Evolutionary conservation across 2,797 vertebrate species (phyloP).

Genomic region (Acridotheres tristis): DNA sequence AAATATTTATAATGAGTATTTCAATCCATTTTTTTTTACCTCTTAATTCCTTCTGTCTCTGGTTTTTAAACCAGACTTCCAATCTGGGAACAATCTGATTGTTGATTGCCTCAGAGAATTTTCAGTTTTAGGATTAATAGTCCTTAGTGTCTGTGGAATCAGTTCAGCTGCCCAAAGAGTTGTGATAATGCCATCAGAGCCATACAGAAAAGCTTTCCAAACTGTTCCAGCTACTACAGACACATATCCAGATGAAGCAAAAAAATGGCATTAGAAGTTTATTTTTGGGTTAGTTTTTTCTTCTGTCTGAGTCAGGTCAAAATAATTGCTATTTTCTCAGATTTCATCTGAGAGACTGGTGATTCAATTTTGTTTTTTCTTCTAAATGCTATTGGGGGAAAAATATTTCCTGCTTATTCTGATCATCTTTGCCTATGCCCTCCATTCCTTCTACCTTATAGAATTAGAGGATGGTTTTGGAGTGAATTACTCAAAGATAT

Average conservation of each 20-base stretch:
- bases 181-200: neutral
- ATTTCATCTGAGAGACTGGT: neutral
- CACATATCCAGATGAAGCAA: neutral
- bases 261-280: neutral
- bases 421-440: neutral
- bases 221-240: neutral
- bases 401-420: neutral
- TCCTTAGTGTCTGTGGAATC: neutral
- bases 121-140: neutral
- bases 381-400: rapidly evolving
- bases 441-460: neutral
- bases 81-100: neutral
- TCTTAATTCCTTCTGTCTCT: neutral
- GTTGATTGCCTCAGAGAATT: neutral
- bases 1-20: neutral
- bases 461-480: neutral
- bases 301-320: neutral
- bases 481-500: neutral
- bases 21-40: neutral
- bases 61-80: neutral
- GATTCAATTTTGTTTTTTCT: neutral
- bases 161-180: neutral
- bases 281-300: neutral
- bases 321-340: neutral
- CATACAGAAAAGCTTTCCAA: neutral